A percentile compares a stretch with the other conserved stretches of the same genome.
phyloP scores from a whole-genome alignment of 2,113 vertebrate species.

The Plecturocebus donacophilus region DNA sequence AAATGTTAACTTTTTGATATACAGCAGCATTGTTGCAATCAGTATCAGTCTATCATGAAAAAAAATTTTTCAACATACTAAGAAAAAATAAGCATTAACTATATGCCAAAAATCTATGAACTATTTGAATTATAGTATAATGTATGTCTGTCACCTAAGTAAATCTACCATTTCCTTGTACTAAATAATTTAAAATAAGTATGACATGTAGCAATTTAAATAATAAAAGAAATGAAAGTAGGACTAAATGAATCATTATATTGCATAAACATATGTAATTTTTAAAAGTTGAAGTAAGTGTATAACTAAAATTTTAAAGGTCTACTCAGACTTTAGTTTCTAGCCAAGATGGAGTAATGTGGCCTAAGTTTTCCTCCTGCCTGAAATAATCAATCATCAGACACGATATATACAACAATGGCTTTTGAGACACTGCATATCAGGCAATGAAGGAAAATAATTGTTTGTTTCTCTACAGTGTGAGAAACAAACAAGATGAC shows the following conservation, averaged over 20 bases:
- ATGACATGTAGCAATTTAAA: not conserved
- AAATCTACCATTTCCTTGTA: not conserved
- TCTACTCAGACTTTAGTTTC: not conserved
- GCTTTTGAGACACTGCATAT: not conserved
- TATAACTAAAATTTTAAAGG: not conserved
- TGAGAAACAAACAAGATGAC: not conserved
- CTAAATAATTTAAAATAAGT: not conserved
- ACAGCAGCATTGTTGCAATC: not conserved
- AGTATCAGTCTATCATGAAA: not conserved
- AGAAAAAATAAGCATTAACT: not conserved
- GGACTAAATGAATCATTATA: not conserved
- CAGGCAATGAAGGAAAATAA: not conserved
- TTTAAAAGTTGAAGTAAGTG: not conserved
- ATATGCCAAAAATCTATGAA: not conserved
- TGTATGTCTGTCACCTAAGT: not conserved
- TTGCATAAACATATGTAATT: not conserved
- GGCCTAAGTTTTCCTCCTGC: not conserved
- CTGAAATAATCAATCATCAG: not conserved
- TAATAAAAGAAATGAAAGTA: not conserved
- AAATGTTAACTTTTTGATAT: not conserved
- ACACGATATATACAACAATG: not conserved
- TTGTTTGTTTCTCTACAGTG: not conserved
- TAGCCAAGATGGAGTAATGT: not conserved
- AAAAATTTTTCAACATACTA: not conserved
- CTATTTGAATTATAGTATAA: not conserved